phyloP scores from a whole-genome alignment of 2,113 vertebrate species.

The Pleuronectes platessa region DNA sequence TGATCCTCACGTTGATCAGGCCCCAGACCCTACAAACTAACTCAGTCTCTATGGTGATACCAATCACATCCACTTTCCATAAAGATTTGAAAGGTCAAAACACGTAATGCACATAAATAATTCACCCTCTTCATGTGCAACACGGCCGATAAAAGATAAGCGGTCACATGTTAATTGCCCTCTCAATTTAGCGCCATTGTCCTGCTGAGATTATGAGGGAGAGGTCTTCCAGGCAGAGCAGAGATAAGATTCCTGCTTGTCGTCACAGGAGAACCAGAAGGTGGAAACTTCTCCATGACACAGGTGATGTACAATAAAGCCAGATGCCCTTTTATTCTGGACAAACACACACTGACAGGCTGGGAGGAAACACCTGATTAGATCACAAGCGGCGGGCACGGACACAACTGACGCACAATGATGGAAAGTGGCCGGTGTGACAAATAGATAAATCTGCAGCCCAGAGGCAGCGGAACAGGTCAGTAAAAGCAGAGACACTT shows the following conservation, averaged over 20 bases:
- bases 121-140: conserved; percentile 12
- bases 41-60: conserved; percentile 16
- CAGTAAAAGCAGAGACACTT: no score
- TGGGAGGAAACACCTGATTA: conserved; percentile 24
- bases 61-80: background rate
- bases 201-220: conserved; percentile 15
- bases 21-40: conserved; percentile 4
- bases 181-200: conserved; percentile 42
- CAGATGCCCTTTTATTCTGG: conserved; percentile 59
- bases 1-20: background rate
- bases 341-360: conserved; percentile 22
- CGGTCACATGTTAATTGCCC: conserved; percentile 42
- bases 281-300: conserved; percentile 52
- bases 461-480: no score
- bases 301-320: conserved; percentile 16
- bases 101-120: conserved; percentile 18
- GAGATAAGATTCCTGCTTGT: conserved; percentile 54
- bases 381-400: conserved; percentile 5
- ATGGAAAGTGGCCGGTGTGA: background rate
- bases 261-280: conserved; percentile 19
- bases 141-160: conserved; percentile 37
- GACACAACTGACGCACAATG: background rate
- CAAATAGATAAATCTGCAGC: no score
- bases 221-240: conserved; percentile 18
- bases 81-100: conserved; percentile 31